phyloP scores from a whole-genome alignment of 1,140 invertebrate genomes.

The Caerostris extrusa region DNA sequence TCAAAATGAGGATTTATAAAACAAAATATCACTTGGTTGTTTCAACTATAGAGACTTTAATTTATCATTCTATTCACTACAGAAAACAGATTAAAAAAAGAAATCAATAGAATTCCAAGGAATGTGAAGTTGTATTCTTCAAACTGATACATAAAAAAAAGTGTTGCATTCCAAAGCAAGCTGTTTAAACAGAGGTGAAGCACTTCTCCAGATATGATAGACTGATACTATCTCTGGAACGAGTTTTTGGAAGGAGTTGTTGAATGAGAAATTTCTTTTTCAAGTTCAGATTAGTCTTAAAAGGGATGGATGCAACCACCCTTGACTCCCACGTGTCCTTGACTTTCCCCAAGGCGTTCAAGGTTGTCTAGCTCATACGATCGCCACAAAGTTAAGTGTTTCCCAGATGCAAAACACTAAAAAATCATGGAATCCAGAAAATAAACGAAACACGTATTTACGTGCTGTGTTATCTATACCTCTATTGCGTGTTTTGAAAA shows the following conservation, averaged over 20 bases:
- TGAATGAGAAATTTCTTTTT: constrained; percentile 15
- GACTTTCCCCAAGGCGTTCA: constrained; percentile 43
- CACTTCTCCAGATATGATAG: neutral
- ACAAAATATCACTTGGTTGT: too few relatives aligned
- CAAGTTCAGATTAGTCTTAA: neutral
- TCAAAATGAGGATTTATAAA: too few relatives aligned
- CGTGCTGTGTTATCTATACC: too few relatives aligned
- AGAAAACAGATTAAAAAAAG: too few relatives aligned
- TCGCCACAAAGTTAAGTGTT: neutral
- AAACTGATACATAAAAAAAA: too few relatives aligned
- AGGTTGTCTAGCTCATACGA: constrained; percentile 47
- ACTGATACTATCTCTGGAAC: neutral
- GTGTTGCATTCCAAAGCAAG: neutral
- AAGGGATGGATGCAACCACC: neutral
- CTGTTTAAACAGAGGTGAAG: neutral
- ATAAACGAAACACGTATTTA: neutral
- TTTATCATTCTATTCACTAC: too few relatives aligned
- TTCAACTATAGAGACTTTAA: too few relatives aligned
- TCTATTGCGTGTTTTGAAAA: neutral
- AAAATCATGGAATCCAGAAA: neutral
- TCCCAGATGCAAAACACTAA: neutral
- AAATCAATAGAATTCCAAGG: too few relatives aligned
- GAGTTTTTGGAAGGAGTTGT: neutral
- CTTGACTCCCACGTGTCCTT: constrained; percentile 17
- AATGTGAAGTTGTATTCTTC: too few relatives aligned